Conservation (phyloP, 2,888 invertebrate genomes). For the Calliopum simillimum region DNA sequence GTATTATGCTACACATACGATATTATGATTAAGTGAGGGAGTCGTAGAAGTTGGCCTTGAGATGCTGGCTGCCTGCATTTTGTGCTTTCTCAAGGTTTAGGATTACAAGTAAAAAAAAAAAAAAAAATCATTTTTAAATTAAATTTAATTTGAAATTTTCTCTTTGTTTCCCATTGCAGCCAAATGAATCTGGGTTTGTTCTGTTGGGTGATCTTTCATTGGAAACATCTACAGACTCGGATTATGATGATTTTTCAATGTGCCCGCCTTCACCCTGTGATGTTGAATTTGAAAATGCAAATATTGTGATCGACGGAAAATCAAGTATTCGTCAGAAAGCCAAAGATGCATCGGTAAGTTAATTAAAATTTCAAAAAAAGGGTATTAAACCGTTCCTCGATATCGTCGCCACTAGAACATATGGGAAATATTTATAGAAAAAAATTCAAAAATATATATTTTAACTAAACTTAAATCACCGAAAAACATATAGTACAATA, state of each 20-base stretch:
- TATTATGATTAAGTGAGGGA: too few species aligned
- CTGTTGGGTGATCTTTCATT: constrained; percentile 72
- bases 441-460: background rate
- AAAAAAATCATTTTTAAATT: too few species aligned
- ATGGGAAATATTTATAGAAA: constrained; percentile 23
- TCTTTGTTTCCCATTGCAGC: constrained; percentile 66
- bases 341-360: constrained; percentile 65
- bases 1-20: too few species aligned
- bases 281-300: constrained; percentile 87
- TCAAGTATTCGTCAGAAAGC: constrained; percentile 79
- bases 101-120: too few species aligned
- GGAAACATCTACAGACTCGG: constrained; percentile 74
- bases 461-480: background rate
- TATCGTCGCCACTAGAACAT: constrained; percentile 33
- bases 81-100: background rate
- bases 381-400: constrained; percentile 10
- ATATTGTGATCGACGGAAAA: constrained; percentile 89
- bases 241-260: constrained; percentile 71
- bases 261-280: constrained; percentile 84
- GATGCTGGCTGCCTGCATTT: background rate
- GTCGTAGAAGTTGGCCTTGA: too few species aligned
- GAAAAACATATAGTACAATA: too few species aligned
- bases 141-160: constrained; percentile 40
- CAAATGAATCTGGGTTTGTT: constrained; percentile 74
- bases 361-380: constrained; percentile 9